A percentile compares a stretch with the other conserved stretches of the same genome.
Evolutionary conservation across 2,113 vertebrate species (phyloP).

Genomic region (Telmatochromis bifrenatus): DNA sequence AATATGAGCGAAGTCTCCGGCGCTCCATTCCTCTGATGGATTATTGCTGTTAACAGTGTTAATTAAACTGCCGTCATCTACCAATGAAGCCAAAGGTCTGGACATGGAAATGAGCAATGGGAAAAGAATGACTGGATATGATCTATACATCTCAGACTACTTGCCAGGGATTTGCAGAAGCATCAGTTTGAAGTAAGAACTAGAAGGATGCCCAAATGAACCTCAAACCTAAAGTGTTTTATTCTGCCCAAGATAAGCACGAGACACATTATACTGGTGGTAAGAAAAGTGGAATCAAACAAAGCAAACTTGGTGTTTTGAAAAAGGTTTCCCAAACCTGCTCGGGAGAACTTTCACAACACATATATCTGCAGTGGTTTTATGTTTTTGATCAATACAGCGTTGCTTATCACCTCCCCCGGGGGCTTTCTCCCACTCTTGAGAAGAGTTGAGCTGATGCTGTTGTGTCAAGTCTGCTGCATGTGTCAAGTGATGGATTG

Average conservation of each 20-base stretch:
- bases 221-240: not conserved
- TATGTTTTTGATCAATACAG: conserved; percentile 10
- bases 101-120: conserved; percentile 20
- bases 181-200: not conserved
- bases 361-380: not conserved
- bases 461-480: not conserved
- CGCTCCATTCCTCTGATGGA: conserved; percentile 27
- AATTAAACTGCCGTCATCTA: conserved; percentile 57
- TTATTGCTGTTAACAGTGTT: conserved; percentile 37
- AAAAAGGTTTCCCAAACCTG: not conserved
- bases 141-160: conserved; percentile 26
- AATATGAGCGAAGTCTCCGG: not conserved
- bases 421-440: not conserved
- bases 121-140: not conserved
- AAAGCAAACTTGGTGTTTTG: not conserved
- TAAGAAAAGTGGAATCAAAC: not conserved
- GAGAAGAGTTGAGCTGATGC: not conserved
- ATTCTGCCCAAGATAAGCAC: not conserved
- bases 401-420: not conserved
- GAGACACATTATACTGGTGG: not conserved
- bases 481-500: not conserved
- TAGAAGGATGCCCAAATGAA: not conserved
- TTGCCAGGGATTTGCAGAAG: not conserved
- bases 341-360: not conserved
- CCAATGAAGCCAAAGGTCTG: conserved; percentile 40